Evolutionary conservation across 1,140 invertebrate species (phyloP).

Genomic region (Temnothorax nylanderi): DNA sequence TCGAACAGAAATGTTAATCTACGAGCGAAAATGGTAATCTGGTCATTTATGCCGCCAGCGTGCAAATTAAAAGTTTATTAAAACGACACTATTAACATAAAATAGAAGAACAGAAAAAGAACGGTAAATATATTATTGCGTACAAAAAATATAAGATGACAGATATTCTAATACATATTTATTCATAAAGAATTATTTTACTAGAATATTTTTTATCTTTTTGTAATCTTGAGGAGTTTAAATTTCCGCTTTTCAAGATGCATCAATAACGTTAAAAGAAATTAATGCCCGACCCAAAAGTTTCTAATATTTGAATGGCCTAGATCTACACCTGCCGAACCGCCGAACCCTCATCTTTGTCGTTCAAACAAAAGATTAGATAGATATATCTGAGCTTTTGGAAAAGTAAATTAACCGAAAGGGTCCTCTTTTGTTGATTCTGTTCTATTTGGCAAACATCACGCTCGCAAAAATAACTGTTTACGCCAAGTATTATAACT

Average conservation of each 20-base stretch:
- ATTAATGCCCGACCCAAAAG: background rate
- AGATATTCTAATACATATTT: background rate
- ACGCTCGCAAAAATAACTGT: slow-evolving; percentile 17
- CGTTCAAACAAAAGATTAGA: slow-evolving; percentile 26
- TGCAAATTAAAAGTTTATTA: slow-evolving; percentile 41
- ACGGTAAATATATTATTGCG: background rate
- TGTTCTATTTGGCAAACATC: slow-evolving; percentile 18
- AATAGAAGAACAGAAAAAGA: slow-evolving; percentile 32
- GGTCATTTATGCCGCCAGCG: background rate
- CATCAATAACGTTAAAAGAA: no score
- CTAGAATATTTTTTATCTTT: background rate
- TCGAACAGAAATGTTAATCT: slow-evolving; percentile 49
- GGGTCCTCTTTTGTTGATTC: background rate
- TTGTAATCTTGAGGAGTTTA: background rate
- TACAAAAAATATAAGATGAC: background rate
- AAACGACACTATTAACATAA: background rate
- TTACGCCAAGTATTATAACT: background rate
- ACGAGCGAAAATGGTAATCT: slow-evolving; percentile 3
- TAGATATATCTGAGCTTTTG: background rate
- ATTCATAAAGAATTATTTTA: background rate
- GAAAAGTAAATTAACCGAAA: background rate
- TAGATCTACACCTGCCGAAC: background rate
- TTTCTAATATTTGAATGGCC: background rate
- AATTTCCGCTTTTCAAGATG: background rate
- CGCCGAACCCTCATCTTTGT: background rate